Evolutionary conservation across 2,113 vertebrate species (phyloP).

Genomic region (Leucoraja erinaceus): DNA sequence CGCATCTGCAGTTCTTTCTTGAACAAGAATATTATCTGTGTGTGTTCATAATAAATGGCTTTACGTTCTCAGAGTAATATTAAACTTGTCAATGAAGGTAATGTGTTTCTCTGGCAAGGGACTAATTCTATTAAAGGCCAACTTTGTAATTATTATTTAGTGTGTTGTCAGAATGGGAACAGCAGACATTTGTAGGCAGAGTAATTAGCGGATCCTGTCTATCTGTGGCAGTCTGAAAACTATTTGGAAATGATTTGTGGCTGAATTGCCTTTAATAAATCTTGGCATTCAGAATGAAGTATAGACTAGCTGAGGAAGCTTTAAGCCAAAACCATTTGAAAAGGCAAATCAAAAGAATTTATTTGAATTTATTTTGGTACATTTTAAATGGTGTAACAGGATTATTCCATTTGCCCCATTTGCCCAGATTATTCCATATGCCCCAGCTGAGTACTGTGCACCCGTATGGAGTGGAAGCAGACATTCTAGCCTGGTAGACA

Average conservation of each 20-base stretch:
- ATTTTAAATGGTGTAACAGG: not conserved
- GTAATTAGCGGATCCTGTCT: not conserved
- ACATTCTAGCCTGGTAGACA: too few species aligned
- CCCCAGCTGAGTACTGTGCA: too few species aligned
- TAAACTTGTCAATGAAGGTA: slow-evolving; percentile 21
- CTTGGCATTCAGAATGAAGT: not conserved
- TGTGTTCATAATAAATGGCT: slow-evolving; percentile 9
- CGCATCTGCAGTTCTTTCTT: too few species aligned
- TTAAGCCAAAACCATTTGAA: not conserved
- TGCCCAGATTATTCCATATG: too few species aligned
- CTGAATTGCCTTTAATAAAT: not conserved
- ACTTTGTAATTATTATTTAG: slow-evolving; percentile 28
- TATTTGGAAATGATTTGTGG: slow-evolving; percentile 20
- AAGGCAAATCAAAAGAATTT: not conserved
- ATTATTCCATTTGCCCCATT: not conserved
- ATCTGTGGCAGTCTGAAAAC: not conserved
- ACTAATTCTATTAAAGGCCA: slow-evolving; percentile 20
- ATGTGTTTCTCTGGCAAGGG: slow-evolving; percentile 27
- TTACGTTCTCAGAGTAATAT: slow-evolving; percentile 12
- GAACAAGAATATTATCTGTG: not conserved
- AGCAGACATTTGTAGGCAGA: slow-evolving; percentile 7
- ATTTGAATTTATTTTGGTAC: not conserved
- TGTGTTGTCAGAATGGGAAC: slow-evolving; percentile 18
- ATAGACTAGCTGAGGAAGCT: not conserved
- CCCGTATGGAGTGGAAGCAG: too few species aligned